These are phyloP conservation scores for Oreohelix idahoensis DNA, from an alignment of 1,140 invertebrate genomes.

Conservation along the genomic window DNA sequence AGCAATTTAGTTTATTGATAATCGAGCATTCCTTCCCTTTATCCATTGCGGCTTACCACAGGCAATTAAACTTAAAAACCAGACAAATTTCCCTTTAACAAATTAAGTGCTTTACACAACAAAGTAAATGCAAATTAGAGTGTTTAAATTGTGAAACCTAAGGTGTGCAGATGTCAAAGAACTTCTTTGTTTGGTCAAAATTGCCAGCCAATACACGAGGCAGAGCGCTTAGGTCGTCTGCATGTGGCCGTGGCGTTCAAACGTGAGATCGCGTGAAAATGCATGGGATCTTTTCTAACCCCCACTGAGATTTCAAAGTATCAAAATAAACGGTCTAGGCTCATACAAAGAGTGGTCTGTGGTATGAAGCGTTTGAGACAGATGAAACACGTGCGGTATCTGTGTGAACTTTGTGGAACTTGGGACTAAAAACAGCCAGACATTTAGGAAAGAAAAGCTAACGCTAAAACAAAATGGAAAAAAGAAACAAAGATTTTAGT, in stretches of 20 bases:
- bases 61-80: background rate
- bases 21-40: background rate
- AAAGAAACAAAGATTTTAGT: too few species aligned
- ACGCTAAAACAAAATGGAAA: too few species aligned
- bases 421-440: background rate
- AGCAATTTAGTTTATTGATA: constrained; percentile 1
- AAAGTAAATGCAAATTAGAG: background rate
- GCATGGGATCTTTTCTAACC: background rate
- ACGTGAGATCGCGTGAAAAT: background rate
- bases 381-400: background rate
- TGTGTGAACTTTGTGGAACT: background rate
- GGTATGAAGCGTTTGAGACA: background rate
- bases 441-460: too few species aligned
- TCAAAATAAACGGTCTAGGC: background rate
- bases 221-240: background rate
- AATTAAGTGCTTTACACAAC: background rate
- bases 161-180: background rate
- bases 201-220: background rate
- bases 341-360: background rate
- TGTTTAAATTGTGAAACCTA: background rate
- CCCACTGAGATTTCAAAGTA: background rate
- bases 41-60: background rate
- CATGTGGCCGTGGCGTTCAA: background rate
- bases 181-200: background rate
- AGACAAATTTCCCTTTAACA: background rate